Percentiles rank a stretch among this genome's conserved stretches.
These are phyloP conservation scores for Lasius platythorax DNA, from an alignment of 2,888 invertebrate species.

Conservation along the genomic window DNA sequence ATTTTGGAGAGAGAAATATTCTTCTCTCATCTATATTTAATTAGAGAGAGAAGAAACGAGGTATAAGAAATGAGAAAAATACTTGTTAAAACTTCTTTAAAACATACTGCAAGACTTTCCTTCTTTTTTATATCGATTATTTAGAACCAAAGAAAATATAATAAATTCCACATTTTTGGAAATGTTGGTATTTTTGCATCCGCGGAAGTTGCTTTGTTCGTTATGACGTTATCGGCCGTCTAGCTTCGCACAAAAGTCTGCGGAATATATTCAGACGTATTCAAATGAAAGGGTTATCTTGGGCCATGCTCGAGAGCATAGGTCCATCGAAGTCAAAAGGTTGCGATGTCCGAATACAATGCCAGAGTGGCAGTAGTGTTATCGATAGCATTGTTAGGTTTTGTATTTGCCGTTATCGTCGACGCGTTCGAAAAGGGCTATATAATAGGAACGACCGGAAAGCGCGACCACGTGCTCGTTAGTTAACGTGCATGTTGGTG, in stretches of 20 bases:
- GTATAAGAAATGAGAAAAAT: background rate
- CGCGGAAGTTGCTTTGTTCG: slow-evolving; percentile 10
- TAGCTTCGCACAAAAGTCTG: slow-evolving; percentile 35
- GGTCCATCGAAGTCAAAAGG: slow-evolving; percentile 48
- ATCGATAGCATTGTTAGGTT: slow-evolving; percentile 48
- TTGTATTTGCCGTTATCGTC: slow-evolving; percentile 53
- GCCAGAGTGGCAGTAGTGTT: background rate
- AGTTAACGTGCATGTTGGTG: slow-evolving; percentile 34
- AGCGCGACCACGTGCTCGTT: slow-evolving; percentile 45
- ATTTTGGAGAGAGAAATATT: background rate
- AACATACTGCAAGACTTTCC: background rate
- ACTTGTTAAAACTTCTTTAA: background rate
- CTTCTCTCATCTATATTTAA: background rate
- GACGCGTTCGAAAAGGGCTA: slow-evolving; percentile 29
- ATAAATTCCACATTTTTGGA: background rate
- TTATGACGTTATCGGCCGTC: slow-evolving; percentile 1
- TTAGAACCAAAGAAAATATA: background rate
- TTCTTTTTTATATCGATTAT: background rate
- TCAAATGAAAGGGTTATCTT: slow-evolving; percentile 51
- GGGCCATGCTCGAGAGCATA: slow-evolving; percentile 20
- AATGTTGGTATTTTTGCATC: background rate
- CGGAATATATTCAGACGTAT: slow-evolving; percentile 35
- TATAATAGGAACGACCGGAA: slow-evolving; percentile 32
- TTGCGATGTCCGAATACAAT: slow-evolving; percentile 49
- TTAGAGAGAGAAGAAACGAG: background rate